These are phyloP conservation scores for Gallinago paraguaiae DNA, from an alignment of 2,113 vertebrate species.

Conservation along the genomic window DNA sequence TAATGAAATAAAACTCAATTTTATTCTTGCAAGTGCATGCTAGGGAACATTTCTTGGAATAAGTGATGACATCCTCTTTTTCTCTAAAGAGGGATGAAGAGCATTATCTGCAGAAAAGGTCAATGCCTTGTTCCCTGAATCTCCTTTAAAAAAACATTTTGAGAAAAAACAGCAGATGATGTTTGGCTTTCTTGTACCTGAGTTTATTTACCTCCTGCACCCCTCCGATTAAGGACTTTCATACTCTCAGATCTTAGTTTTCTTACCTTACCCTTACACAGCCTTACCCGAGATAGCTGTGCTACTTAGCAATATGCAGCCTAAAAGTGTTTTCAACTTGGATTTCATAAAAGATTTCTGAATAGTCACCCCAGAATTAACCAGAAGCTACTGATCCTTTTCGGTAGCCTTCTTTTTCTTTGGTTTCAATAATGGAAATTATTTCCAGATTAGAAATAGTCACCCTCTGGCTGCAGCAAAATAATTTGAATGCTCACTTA, in stretches of 20 bases:
- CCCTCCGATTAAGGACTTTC: neutral
- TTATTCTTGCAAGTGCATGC: neutral
- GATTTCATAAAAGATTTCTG: neutral
- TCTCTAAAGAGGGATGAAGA: neutral
- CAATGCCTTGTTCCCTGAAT: neutral
- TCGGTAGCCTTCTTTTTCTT: neutral
- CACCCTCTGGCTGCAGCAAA: neutral
- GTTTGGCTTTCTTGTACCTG: too few species aligned
- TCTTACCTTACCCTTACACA: too few species aligned
- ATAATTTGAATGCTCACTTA: neutral
- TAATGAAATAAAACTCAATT: neutral
- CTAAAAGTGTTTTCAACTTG: neutral
- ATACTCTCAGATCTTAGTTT: neutral
- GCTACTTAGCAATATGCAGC: neutral
- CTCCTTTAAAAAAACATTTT: neutral
- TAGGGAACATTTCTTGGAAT: neutral
- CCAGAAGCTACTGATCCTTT: neutral
- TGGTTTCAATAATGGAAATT: neutral
- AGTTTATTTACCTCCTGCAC: neutral
- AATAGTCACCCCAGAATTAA: neutral
- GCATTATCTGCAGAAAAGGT: neutral
- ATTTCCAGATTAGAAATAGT: neutral
- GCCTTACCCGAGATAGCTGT: neutral
- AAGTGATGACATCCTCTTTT: neutral
- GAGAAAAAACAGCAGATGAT: neutral